These are phyloP conservation scores for Ammospiza nelsoni DNA, from an alignment of 2,113 vertebrate species.

Conservation along the genomic window DNA sequence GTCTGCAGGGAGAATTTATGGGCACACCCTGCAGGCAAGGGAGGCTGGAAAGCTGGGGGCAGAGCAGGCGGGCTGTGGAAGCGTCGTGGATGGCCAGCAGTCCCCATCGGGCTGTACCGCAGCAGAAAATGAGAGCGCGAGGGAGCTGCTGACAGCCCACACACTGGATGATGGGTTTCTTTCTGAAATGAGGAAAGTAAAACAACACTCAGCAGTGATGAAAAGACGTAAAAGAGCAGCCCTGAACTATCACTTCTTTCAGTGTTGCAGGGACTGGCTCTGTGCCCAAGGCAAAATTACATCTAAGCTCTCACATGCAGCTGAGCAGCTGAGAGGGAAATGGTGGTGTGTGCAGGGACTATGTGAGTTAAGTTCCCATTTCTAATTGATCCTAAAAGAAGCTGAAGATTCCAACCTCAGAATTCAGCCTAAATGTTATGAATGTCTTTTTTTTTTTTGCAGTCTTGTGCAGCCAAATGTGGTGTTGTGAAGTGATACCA, in stretches of 20 bases:
- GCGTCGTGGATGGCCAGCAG: neutral
- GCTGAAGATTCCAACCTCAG: neutral
- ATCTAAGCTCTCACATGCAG: slow-evolving; percentile 14
- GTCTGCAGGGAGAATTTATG: neutral
- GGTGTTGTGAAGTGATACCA: neutral
- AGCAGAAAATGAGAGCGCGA: neutral
- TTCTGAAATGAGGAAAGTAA: slow-evolving; percentile 37
- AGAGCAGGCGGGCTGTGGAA: neutral
- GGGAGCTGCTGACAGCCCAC: slow-evolving; percentile 27
- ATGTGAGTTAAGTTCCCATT: slow-evolving; percentile 9
- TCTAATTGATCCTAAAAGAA: neutral
- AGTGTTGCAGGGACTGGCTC: slow-evolving; percentile 42
- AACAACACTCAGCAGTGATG: slow-evolving; percentile 39
- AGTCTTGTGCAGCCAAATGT: neutral
- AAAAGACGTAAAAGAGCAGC: slow-evolving; percentile 60
- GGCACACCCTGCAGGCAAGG: neutral
- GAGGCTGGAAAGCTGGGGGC: neutral
- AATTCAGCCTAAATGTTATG: neutral
- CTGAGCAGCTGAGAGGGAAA: slow-evolving; percentile 20
- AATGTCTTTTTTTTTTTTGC: neutral
- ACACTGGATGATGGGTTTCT: slow-evolving; percentile 11
- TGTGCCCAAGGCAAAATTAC: slow-evolving; percentile 64
- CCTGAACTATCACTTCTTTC: slow-evolving; percentile 53
- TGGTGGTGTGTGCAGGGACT: neutral
- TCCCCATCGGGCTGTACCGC: neutral